These are phyloP conservation scores for Heliocidaris erythrogramma DNA, from an alignment of 35 echinoderm and acorn worm genomes.

Conservation along the genomic window DNA sequence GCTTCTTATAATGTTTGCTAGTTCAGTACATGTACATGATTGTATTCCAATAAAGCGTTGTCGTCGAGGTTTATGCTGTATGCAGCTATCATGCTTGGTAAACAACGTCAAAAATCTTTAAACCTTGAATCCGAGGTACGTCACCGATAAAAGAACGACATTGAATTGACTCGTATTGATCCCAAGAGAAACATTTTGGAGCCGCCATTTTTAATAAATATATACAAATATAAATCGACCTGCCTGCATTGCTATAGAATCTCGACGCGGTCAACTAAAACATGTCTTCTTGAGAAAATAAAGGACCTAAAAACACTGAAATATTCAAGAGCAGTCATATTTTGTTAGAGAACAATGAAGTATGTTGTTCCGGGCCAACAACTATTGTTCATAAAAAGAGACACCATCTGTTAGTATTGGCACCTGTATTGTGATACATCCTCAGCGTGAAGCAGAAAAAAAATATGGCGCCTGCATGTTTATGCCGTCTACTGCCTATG, in stretches of 20 bases:
- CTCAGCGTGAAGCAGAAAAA: neutral
- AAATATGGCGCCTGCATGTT: neutral
- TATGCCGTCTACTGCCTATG: neutral
- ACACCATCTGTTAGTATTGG: neutral
- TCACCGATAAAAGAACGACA: neutral
- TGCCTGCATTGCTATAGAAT: neutral
- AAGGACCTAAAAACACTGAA: neutral
- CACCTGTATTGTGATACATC: neutral
- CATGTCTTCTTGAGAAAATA: neutral
- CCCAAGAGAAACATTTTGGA: neutral
- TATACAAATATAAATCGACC: neutral
- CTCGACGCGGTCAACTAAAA: neutral
- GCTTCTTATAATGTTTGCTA: neutral
- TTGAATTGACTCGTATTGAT: neutral
- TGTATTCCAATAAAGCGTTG: neutral
- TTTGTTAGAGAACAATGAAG: neutral
- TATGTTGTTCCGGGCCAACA: neutral
- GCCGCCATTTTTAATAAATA: neutral
- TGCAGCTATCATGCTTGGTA: neutral
- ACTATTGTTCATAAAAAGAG: neutral
- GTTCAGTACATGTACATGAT: neutral
- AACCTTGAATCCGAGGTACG: neutral
- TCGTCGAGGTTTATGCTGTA: neutral
- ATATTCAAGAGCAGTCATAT: neutral
- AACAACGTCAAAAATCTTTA: neutral